These are phyloP conservation scores for Trachelus stipa DNA, from an alignment of 2,888 invertebrate genomes.

Conservation along the genomic window DNA sequence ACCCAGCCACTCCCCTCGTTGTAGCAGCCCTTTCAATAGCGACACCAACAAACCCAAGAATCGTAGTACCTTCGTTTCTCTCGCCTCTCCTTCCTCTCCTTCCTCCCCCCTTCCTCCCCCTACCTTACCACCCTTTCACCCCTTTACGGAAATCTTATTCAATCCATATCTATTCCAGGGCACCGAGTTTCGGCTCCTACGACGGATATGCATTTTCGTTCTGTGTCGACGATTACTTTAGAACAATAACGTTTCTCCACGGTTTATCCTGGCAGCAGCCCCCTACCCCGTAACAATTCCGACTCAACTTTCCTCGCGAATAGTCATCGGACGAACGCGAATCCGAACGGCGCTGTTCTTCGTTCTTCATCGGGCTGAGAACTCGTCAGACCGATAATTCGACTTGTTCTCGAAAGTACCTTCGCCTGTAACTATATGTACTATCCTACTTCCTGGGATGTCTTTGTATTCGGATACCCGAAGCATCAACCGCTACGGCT, in stretches of 20 bases:
- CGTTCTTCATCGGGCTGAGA: background rate
- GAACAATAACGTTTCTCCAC: constrained; percentile 30
- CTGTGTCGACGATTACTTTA: constrained; percentile 26
- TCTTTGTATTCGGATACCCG: background rate
- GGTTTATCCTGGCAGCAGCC: constrained; percentile 20
- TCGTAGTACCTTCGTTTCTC: constrained; percentile 30
- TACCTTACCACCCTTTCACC: constrained; percentile 9
- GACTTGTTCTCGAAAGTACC: background rate
- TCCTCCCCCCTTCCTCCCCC: background rate
- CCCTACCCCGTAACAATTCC: background rate
- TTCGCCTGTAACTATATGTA: background rate
- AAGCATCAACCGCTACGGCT: background rate
- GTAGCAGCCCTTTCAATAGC: constrained; percentile 1
- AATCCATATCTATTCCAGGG: background rate
- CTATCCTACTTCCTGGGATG: background rate
- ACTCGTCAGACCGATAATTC: background rate
- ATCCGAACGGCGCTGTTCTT: background rate
- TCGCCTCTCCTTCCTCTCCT: background rate
- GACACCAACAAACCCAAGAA: background rate
- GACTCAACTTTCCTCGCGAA: constrained; percentile 3
- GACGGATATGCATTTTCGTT: background rate
- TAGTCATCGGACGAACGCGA: background rate
- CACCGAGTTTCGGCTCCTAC: background rate
- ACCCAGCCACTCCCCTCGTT: background rate
- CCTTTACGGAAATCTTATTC: background rate